Evolutionary conservation across 2,113 vertebrate species (phyloP).

Genomic region (Larimichthys polyactis): DNA sequence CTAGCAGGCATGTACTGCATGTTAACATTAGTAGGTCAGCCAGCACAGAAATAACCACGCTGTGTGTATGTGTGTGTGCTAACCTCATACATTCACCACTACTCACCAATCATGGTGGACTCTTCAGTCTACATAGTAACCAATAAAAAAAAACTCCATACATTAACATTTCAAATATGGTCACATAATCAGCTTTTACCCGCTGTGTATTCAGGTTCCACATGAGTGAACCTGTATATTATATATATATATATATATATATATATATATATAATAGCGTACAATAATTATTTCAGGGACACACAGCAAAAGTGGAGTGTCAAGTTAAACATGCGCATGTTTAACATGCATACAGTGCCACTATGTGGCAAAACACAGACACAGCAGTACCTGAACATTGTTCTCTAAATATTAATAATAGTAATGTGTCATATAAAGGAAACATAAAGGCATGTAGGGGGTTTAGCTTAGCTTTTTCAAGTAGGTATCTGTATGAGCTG

Average conservation of each 20-base stretch:
- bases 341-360: conserved; percentile 55
- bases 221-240: conserved; percentile 41
- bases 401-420: background rate
- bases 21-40: conserved; percentile 83
- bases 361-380: conserved; percentile 67
- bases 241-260: no score
- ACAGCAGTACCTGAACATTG: conserved; percentile 43
- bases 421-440: background rate
- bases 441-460: background rate
- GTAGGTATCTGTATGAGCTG: background rate
- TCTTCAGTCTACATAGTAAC: conserved; percentile 35
- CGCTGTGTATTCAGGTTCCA: conserved; percentile 59
- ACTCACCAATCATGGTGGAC: conserved; percentile 38
- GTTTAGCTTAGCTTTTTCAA: background rate
- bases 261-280: background rate
- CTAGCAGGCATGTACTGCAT: conserved; percentile 79
- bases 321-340: conserved; percentile 15
- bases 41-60: conserved; percentile 79
- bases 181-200: conserved; percentile 53
- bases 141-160: conserved; percentile 51
- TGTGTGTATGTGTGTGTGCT: conserved; percentile 57
- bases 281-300: background rate
- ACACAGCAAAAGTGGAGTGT: background rate
- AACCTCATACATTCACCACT: conserved; percentile 48
- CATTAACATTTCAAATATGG: conserved; percentile 53